Evolutionary conservation across 2,797 vertebrate species (phyloP).

Genomic region (Erithacus rubecula): DNA sequence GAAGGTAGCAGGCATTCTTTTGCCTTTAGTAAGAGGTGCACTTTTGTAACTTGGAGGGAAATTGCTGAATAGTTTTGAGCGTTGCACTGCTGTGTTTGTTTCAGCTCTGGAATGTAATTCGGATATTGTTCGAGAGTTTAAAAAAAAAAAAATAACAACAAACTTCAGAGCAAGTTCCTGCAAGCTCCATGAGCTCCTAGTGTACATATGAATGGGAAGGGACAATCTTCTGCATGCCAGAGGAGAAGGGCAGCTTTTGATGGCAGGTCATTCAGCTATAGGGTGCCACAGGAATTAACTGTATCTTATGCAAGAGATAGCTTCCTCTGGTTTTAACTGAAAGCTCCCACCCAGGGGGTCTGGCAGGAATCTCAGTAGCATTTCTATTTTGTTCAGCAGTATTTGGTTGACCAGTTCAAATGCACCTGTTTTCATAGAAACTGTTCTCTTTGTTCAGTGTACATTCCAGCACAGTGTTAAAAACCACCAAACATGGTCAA

Average conservation of each 20-base stretch:
- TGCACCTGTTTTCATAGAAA: constrained; percentile 76
- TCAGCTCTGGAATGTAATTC: constrained; percentile 39
- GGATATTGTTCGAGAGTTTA: background rate
- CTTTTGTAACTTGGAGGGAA: background rate
- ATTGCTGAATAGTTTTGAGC: constrained; percentile 6
- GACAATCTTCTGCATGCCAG: constrained; percentile 83
- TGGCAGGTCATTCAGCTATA: constrained; percentile 67
- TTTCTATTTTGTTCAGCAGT: constrained; percentile 75
- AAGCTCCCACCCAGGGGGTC: constrained; percentile 61
- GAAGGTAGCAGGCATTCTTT: constrained; percentile 8
- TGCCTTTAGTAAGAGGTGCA: background rate
- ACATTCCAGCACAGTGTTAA: constrained; percentile 54
- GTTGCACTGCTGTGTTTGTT: constrained; percentile 2
- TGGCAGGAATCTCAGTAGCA: constrained; percentile 52
- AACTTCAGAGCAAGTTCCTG: constrained; percentile 45
- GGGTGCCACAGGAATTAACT: constrained; percentile 72
- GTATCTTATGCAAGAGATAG: constrained; percentile 71
- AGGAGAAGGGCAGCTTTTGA: constrained; percentile 77
- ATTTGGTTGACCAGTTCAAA: constrained; percentile 71
- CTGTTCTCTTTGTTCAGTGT: constrained; percentile 53
- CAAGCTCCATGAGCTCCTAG: constrained; percentile 68
- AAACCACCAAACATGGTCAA: constrained; percentile 57
- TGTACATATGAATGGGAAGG: constrained; percentile 85
- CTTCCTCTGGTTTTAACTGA: constrained; percentile 73
- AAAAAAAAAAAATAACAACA: background rate